These are phyloP conservation scores for Platysternon megacephalum DNA, from an alignment of 2,113 vertebrate genomes.

Conservation along the genomic window DNA sequence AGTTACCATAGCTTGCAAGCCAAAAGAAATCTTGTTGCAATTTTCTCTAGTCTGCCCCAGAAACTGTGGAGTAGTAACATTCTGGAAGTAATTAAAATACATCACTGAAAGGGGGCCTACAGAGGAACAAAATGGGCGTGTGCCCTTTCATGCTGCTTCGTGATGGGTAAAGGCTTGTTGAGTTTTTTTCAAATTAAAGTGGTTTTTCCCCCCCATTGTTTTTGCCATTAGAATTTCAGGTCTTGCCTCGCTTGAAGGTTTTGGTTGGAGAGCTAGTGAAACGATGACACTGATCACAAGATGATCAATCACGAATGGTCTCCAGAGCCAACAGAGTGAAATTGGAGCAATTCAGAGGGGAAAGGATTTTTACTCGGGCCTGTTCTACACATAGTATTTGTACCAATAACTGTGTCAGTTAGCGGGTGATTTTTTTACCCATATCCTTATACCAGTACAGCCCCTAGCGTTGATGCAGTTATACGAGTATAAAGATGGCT, in stretches of 20 bases:
- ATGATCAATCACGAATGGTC: background rate
- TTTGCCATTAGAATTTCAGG: background rate
- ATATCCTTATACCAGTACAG: background rate
- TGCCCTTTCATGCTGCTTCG: background rate
- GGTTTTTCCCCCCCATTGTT: fast-evolving
- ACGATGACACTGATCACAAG: fast-evolving
- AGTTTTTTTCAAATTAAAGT: background rate
- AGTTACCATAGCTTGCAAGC: background rate
- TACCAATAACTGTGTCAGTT: background rate
- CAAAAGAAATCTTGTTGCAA: no score
- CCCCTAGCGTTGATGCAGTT: no score
- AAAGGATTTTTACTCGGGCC: background rate
- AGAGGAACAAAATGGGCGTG: fast-evolving
- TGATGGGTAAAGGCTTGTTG: background rate
- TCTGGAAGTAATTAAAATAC: background rate
- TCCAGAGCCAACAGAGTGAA: background rate
- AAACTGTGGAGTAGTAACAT: background rate
- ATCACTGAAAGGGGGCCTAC: background rate
- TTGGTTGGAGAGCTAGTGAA: background rate
- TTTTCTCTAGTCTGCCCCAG: background rate
- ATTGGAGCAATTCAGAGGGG: background rate
- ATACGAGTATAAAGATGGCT: background rate
- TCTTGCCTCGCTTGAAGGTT: background rate
- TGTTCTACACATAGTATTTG: background rate
- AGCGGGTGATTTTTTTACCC: background rate